Base-by-base conservation (phyloP, 2,888 invertebrate species). In the Cylindroiulus punctatus region DNA sequence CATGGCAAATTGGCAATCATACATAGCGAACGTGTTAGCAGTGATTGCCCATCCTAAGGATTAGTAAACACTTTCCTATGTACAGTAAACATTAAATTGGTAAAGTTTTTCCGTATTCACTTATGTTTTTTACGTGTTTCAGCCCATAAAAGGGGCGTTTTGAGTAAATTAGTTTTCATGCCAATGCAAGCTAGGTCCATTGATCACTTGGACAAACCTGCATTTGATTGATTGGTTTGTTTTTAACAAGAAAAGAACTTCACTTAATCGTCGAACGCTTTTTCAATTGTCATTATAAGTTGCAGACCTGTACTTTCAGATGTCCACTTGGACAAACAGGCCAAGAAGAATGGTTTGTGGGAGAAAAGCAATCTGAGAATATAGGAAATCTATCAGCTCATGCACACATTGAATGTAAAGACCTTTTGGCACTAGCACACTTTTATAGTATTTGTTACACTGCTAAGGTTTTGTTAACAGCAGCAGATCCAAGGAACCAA, bases 401-500 rank as follows among this genome's bases (percentile, higher is more conserved):
- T n/a, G 52, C 52, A 17, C 52, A 52, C 52, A 52, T 52, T n/a
- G 19, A 52, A n/a, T 52, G 52, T 52, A 52, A 52, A 52, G 52
- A 52, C n/a, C 17, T 52, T 52, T 52, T 52, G 52, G 52, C 52
- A 52, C 52, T 52, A 52, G 52, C n/a, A 52, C 5, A 52, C 52
- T 52, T 52, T 52, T 52, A 52, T 52, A 52, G 52, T 52, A n/a
- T 52, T 52, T 52, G 52, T n/a, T 5, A 52, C 52, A 52, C 52
- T 52, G 19, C 36, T 52, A 52, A 52, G 52, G 52, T 52, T 52
- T 52, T 19, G n/a, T 17, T 52, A 52, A 19, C 52, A 52, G n/a
- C n/a, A 5, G 52, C 52, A 52, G 36, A 36, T 36, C 3, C 36
- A 52, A 19, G n/a, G 36, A 36, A 4, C 3, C 36, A 52, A 19